Percentiles rank a stretch among this genome's conserved stretches.
These are phyloP conservation scores for Actinernus sp. DNA, from an alignment of 92 coral and sea anemone genomes.

Conservation along the genomic window DNA sequence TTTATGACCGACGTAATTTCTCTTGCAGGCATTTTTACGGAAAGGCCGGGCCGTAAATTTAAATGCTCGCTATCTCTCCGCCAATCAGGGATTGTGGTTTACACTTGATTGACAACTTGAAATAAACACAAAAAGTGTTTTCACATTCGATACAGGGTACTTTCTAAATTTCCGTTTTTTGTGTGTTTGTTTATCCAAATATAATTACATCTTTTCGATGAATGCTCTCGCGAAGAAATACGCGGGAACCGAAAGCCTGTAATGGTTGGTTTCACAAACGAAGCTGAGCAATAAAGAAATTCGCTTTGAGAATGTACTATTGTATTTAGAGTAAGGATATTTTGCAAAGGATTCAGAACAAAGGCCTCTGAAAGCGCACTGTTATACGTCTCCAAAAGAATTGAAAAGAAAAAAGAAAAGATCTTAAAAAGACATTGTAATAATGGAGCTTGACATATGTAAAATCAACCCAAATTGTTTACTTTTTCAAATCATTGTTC, in stretches of 20 bases:
- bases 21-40: conserved; percentile 39
- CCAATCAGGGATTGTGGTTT: conserved; percentile 64
- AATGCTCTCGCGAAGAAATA: conserved; percentile 4
- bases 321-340: conserved; percentile 26
- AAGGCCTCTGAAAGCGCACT: conserved; percentile 47
- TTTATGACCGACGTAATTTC: conserved; percentile 34
- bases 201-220: conserved; percentile 44
- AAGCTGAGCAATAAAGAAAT: conserved; percentile 9
- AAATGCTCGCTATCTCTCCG: conserved; percentile 23
- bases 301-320: conserved; percentile 23
- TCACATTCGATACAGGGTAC: conserved; percentile 70
- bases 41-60: conserved; percentile 35
- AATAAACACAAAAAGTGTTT: conserved; percentile 61
- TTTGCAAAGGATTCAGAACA: conserved; percentile 49
- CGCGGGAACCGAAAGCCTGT: conserved; percentile 9
- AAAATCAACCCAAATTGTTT: conserved; percentile 79
- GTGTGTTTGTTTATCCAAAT: conserved; percentile 65
- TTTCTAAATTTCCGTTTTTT: conserved; percentile 71
- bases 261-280: too few relatives aligned
- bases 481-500: conserved; percentile 70
- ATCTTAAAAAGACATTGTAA: conserved; percentile 64
- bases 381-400: conserved; percentile 57
- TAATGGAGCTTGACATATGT: conserved; percentile 78
- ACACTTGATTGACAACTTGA: conserved; percentile 65
- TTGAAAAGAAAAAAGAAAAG: conserved; percentile 61